Conservation (phyloP, 2,888 invertebrate species). For the Arrhopalites spinosus region DNA sequence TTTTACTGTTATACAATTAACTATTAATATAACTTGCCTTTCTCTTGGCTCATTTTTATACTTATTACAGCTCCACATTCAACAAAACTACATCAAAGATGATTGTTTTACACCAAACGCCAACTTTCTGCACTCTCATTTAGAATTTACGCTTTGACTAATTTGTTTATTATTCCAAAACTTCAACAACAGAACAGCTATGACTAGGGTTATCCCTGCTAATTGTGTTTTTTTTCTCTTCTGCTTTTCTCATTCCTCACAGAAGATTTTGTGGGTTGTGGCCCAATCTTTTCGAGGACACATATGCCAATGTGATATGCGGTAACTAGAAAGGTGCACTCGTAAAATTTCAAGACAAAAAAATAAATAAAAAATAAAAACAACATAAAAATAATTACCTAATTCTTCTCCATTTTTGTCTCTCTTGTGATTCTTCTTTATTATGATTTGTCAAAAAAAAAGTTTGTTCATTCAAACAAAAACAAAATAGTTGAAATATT, state of each 20-base stretch:
- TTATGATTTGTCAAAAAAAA: too few species aligned
- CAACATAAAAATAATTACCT: too few species aligned
- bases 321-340: too few species aligned
- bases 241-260: background rate
- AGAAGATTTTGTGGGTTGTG: too few species aligned
- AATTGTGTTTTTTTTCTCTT: background rate
- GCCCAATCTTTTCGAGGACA: background rate
- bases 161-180: background rate
- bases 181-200: background rate
- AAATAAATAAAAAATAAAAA: too few species aligned
- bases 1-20: background rate
- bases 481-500: too few species aligned
- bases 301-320: too few species aligned
- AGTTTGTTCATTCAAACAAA: too few species aligned
- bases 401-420: too few species aligned
- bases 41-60: background rate
- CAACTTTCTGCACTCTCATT: slow-evolving; percentile 6
- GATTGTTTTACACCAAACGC: background rate
- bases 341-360: too few species aligned
- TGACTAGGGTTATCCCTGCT: background rate
- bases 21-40: background rate
- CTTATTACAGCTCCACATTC: background rate
- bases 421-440: too few species aligned
- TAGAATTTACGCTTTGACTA: slow-evolving; percentile 1
- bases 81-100: background rate